Percentiles rank a stretch among this genome's conserved stretches.
These are phyloP conservation scores for Himantopus leucocephalus DNA, from an alignment of 2,113 vertebrate genomes.

Conservation along the genomic window DNA sequence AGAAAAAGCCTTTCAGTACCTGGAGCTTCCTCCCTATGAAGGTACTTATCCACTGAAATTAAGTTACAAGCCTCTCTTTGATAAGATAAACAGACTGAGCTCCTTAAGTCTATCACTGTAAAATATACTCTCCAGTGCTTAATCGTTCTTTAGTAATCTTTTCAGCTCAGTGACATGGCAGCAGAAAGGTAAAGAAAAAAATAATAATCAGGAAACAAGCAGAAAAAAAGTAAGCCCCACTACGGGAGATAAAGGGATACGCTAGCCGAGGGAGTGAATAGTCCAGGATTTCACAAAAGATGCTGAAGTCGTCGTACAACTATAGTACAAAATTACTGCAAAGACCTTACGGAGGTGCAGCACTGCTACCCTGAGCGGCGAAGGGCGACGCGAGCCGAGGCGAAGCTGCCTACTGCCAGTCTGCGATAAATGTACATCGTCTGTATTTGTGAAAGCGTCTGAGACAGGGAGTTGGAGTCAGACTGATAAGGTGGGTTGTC, in stretches of 20 bases:
- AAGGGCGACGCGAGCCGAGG: background rate
- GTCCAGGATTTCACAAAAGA: background rate
- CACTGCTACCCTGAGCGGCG: background rate
- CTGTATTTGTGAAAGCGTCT: accelerated
- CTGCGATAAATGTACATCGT: accelerated
- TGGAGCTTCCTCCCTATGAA: background rate
- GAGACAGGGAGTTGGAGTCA: background rate
- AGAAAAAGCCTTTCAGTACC: background rate
- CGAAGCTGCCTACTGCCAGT: background rate
- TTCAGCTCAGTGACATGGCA: background rate
- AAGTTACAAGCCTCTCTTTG: conserved; percentile 24
- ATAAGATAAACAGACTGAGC: conserved; percentile 33
- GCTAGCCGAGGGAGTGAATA: background rate
- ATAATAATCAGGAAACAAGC: background rate
- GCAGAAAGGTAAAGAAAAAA: background rate
- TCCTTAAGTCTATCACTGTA: background rate
- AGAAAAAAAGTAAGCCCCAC: background rate
- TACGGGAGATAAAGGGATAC: background rate
- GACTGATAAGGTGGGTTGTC: background rate
- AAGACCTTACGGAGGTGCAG: accelerated
- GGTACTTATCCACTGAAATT: conserved; percentile 13
- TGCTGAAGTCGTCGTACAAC: accelerated
- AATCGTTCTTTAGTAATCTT: conserved; percentile 28
- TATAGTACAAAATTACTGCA: accelerated
- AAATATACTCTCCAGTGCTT: background rate